Base-by-base conservation (phyloP, 2,113 vertebrate species). In the Pandion haliaetus region DNA sequence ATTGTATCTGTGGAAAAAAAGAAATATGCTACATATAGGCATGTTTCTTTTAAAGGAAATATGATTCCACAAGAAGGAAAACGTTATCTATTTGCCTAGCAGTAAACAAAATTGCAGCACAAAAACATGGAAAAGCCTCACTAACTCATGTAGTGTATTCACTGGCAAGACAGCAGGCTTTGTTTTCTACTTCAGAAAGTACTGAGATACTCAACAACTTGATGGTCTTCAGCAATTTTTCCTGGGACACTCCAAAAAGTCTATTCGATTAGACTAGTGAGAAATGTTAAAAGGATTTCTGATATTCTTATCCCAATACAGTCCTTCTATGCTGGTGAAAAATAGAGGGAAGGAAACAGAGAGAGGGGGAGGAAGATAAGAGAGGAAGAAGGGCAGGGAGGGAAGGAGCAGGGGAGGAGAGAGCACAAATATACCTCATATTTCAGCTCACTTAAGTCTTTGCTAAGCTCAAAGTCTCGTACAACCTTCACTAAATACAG, bases 301-400 rank as follows among this genome's bases (percentile, higher is more conserved):
- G 45, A 52, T 23, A 72, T 40, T 86, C 25, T 69, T 45, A 65
- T 4, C 7, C 28, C 32, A 77, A 16, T 57, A 69, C 0, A 3
- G 14, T 57, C 18, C 71, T 91, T 69, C 57, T 67, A 36, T 36
- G n/a, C 12, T n/a, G 12, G 14, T 47, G 55, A 71, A 78, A 70
- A 73, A 29, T 3, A 63, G 7, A 44, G 32, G 24, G 19, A 58
- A 47, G 12, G n/a, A 58, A 49, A 24, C 9, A 36, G 8, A 17
- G 2, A 0, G 4, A 11, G 2, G 11, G 25, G 12, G 6, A 45
- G 12, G 26, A 42, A 58, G 14, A 3, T 10, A 36, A 32, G 45
- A 44, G 17, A 79, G 8, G 16, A 73, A 67, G 47, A 62, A 61
- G 10, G 12, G 24, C n/a, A 47, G 21, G 40, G 7, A 34, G 4